Evolutionary conservation across 2,888 invertebrate species (phyloP), one percentile per base, ranked within the genome.

Genomic region (Perithous albicinctus): DNA sequence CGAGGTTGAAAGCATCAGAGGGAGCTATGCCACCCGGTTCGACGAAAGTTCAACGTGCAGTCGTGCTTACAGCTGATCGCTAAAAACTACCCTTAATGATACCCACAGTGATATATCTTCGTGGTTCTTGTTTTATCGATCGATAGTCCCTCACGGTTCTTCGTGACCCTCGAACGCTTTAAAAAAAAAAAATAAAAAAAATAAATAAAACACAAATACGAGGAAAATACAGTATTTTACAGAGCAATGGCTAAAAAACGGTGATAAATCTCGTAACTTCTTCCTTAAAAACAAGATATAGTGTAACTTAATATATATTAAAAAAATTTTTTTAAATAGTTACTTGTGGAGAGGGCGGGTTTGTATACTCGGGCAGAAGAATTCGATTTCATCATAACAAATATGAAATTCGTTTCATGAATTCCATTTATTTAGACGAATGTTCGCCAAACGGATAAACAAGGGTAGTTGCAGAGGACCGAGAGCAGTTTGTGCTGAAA

Each of bases 21-120:
- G 46, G 66, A 77, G 66, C 43, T 73, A 74, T 82, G 70, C 63
- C 38, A 59, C 63, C 70, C 72, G 82, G 78, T 64, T 86, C 85
- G 86, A n/a, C n/a, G 86, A 84, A 85, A 59, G 77, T 84, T 85
- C 78, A 70, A 84, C 85, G 86, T 86, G 85, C 83, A 84, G 84
- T 82, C 85, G 63, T 67, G 79, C 85, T 83, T 80, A 75, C 88
- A 88, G 87, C 88, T 88, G 88, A 87, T 88, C 85, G 86, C 51
- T 35, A 75, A 69, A 64, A 63, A 64, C 66, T 56, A 43, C 64
- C 48, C 20, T 41, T 43, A 67, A 78, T 51, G 18, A 75, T 75
- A 67, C 63, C n/a, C 73, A 73, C 74, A 78, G 64, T 78, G 74
- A 82, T 51, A 82, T 59, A 75, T 59, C 35, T n/a, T 70, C 51